These are phyloP conservation scores for Chloroceryle aenea DNA, from an alignment of 2,113 vertebrate genomes.

Conservation along the genomic window DNA sequence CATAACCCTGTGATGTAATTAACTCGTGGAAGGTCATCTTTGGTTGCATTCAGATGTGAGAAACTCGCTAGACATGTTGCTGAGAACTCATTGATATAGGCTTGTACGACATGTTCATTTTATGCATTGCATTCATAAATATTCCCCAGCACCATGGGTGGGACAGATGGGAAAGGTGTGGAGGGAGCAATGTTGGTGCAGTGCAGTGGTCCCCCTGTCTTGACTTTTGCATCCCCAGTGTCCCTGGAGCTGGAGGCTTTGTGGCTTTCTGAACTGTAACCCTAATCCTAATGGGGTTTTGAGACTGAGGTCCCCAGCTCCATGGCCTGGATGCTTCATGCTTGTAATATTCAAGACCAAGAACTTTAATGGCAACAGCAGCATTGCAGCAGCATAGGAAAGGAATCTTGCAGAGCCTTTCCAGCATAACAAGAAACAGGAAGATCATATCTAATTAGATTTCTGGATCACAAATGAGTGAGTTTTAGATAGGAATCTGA, in stretches of 20 bases:
- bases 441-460: slow-evolving; percentile 7
- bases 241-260: no score
- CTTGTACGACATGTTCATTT: not conserved
- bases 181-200: no score
- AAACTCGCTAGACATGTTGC: not conserved
- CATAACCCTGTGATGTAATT: not conserved
- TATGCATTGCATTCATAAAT: not conserved
- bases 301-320: no score
- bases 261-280: no score
- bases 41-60: not conserved
- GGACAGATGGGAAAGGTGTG: no score
- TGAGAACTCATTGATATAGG: not conserved
- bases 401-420: not conserved
- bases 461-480: slow-evolving; percentile 29
- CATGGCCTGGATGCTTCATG: not conserved
- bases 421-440: not conserved
- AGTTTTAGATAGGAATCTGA: slow-evolving; percentile 56
- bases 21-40: not conserved
- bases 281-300: no score
- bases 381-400: not conserved
- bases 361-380: not conserved
- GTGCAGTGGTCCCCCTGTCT: no score
- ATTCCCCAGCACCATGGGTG: not conserved
- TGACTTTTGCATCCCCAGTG: no score
- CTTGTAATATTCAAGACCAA: not conserved